A percentile compares a stretch with the other conserved stretches of the same genome.
These are phyloP conservation scores for Tenthredo mesomela DNA, from an alignment of 2,888 invertebrate genomes.

Conservation along the genomic window DNA sequence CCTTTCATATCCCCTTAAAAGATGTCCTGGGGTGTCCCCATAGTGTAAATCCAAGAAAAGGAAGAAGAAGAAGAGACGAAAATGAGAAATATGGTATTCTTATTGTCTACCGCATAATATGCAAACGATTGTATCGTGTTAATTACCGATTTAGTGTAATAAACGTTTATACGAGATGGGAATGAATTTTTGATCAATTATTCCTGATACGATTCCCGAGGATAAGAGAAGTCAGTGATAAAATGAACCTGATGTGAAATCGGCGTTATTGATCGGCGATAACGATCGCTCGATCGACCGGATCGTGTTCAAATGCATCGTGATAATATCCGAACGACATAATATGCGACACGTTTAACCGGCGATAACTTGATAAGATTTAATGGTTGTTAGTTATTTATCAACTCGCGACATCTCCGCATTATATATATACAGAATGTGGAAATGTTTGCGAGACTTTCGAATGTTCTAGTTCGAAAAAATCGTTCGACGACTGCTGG, in stretches of 20 bases:
- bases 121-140: neutral
- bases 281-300: neutral
- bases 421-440: neutral
- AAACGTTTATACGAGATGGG: neutral
- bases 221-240: neutral
- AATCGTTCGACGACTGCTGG: neutral
- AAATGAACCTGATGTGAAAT: neutral
- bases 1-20: too few species aligned
- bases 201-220: neutral
- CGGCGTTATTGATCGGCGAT: neutral
- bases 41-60: too few species aligned
- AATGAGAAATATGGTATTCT: neutral
- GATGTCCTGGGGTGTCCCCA: too few species aligned
- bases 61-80: neutral
- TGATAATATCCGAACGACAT: neutral
- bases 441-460: neutral
- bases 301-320: neutral
- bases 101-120: too few species aligned
- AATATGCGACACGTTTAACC: neutral
- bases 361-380: neutral
- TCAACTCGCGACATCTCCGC: neutral
- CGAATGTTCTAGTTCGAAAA: neutral
- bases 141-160: neutral
- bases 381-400: neutral
- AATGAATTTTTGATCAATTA: neutral